Conservation (phyloP, 2,797 vertebrate species). For the Danio kyathit region DNA sequence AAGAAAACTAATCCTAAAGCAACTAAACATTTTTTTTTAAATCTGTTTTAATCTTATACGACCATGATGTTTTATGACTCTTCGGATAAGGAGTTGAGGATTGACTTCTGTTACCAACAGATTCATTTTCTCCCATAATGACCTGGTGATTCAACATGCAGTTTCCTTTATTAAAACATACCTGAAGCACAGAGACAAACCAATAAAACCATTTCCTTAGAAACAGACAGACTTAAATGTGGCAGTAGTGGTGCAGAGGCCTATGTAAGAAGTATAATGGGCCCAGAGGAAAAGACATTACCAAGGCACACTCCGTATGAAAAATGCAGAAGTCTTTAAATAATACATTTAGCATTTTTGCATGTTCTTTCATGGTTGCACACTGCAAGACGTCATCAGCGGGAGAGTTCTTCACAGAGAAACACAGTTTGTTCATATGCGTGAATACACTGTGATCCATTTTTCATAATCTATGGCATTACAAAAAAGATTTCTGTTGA, state of each 20-base stretch:
- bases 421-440: slow-evolving; percentile 15
- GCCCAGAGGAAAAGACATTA: not conserved
- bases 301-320: not conserved
- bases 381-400: not conserved
- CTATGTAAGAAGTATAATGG: not conserved
- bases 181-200: slow-evolving; percentile 6
- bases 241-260: not conserved
- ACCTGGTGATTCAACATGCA: not conserved
- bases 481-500: slow-evolving; percentile 5
- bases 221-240: slow-evolving; percentile 22
- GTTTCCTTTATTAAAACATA: slow-evolving; percentile 18
- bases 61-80: not conserved
- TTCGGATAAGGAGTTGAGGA: not conserved
- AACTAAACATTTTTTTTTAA: not conserved
- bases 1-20: no score
- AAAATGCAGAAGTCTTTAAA: slow-evolving; percentile 32
- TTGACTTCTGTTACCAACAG: slow-evolving; percentile 12
- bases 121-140: slow-evolving; percentile 26
- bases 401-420: not conserved
- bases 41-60: not conserved
- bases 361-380: not conserved
- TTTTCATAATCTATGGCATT: slow-evolving; percentile 21
- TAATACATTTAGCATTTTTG: slow-evolving; percentile 29
- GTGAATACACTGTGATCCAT: slow-evolving; percentile 17
- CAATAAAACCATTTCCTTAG: slow-evolving; percentile 29